A percentile compares a stretch with the other conserved stretches of the same genome.
These are phyloP conservation scores for Chalcosyrphus nemorum DNA, from an alignment of 2,888 invertebrate species.

Conservation along the genomic window DNA sequence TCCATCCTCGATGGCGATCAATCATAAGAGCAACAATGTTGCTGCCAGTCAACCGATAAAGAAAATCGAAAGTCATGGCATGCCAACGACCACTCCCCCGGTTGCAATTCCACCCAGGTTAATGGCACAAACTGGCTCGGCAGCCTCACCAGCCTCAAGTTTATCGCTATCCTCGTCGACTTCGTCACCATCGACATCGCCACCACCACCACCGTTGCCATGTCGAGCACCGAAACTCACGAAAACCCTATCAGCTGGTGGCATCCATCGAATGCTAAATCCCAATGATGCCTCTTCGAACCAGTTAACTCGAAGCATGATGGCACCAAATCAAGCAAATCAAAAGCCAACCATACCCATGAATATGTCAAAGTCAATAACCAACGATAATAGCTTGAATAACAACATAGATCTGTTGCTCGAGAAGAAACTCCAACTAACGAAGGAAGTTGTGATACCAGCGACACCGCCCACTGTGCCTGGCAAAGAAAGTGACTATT, in stretches of 20 bases:
- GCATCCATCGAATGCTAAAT: conserved; percentile 73
- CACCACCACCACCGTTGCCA: conserved; percentile 80
- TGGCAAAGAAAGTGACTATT: conserved; percentile 77
- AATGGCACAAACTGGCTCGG: conserved; percentile 75
- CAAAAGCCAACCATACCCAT: conserved; percentile 43
- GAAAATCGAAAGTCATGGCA: conserved; percentile 71
- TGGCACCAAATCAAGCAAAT: conserved; percentile 48
- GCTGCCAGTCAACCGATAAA: conserved; percentile 38
- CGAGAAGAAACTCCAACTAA: conserved; percentile 65
- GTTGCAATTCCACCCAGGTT: conserved; percentile 77
- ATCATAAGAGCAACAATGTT: conserved; percentile 56
- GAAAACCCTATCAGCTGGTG: conserved; percentile 71
- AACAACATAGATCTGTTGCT: conserved; percentile 67
- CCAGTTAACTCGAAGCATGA: conserved; percentile 61
- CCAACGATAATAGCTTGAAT: conserved; percentile 61
- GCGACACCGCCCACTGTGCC: conserved; percentile 13
- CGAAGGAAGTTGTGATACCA: conserved; percentile 63
- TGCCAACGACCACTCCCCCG: conserved; percentile 70
- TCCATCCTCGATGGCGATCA: conserved; percentile 71
- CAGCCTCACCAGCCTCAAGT: conserved; percentile 79
- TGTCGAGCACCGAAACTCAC: conserved; percentile 78
- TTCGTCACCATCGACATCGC: conserved; percentile 80
- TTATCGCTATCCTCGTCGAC: conserved; percentile 80
- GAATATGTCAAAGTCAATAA: conserved; percentile 65
- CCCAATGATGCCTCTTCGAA: conserved; percentile 35